A percentile compares a stretch with the other conserved stretches of the same genome.
Conservation (phyloP, 92 coral and sea anemone genomes). For the Paragorgia papillata region DNA sequence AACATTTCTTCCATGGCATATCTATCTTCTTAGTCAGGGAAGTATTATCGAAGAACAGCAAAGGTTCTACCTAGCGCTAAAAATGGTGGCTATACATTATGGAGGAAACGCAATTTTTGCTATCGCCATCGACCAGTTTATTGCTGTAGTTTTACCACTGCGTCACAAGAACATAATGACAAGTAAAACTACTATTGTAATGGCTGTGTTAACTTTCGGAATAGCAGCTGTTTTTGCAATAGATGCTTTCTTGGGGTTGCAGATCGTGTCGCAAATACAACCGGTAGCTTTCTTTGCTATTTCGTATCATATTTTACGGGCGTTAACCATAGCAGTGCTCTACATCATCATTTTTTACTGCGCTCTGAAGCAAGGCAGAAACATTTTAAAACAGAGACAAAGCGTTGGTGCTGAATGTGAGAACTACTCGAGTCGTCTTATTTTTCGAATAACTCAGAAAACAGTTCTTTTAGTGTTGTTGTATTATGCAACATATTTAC, state of each 20-base stretch:
- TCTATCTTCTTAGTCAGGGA: neutral
- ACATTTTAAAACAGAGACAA: constrained; percentile 1
- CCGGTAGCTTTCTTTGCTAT: neutral
- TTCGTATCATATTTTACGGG: neutral
- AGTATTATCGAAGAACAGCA: neutral
- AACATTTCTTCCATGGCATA: neutral
- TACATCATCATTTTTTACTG: constrained; percentile 15
- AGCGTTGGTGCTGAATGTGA: neutral
- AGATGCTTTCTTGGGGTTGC: no score
- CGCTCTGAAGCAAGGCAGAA: constrained; percentile 6
- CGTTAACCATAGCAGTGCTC: neutral
- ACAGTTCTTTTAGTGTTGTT: constrained; percentile 15
- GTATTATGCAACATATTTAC: constrained; percentile 22
- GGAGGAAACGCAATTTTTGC: neutral
- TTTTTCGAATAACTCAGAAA: neutral
- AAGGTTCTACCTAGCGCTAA: neutral
- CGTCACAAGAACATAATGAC: neutral
- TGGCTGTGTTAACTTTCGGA: neutral
- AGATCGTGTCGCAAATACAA: neutral
- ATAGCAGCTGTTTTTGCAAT: neutral
- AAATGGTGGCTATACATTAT: neutral
- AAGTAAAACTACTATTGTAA: neutral
- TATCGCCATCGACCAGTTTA: neutral
- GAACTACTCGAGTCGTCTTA: neutral
- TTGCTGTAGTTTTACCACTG: constrained; percentile 19